phyloP scores from a whole-genome alignment of 1,140 invertebrate species.

The Drosophila ambigua region DNA sequence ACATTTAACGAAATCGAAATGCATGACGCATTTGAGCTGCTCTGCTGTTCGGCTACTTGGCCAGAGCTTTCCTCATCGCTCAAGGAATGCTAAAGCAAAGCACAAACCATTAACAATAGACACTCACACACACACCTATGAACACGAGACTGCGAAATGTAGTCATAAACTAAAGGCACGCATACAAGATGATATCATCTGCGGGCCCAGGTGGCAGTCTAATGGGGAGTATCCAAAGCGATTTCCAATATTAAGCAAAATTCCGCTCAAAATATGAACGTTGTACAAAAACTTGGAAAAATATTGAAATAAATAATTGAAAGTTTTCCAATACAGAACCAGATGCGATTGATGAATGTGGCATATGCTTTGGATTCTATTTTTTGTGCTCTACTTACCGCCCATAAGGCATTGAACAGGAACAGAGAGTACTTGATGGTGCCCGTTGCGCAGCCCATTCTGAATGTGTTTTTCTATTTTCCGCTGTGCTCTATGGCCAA shows the following conservation, averaged over 20 bases:
- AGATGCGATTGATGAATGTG: neutral
- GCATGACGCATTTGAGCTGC: conserved; percentile 58
- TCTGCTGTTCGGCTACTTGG: conserved; percentile 36
- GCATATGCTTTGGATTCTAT: conserved; percentile 29
- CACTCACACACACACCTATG: conserved; percentile 19
- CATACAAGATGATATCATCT: conserved; percentile 72
- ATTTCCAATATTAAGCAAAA: conserved; percentile 1
- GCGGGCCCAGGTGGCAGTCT: conserved; percentile 32
- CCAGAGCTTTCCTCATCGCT: conserved; percentile 53
- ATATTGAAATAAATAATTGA: conserved; percentile 11
- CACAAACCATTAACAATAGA: conserved; percentile 59
- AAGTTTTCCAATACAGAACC: neutral
- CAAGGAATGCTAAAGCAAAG: conserved; percentile 46
- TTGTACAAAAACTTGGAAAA: conserved; percentile 1
- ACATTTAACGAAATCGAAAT: conserved; percentile 51
- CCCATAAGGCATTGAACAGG: conserved; percentile 92
- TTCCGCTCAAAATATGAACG: conserved; percentile 13
- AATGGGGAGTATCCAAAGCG: conserved; percentile 3
- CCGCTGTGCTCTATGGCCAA: neutral
- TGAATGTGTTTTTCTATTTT: conserved; percentile 12
- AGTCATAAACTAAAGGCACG: conserved; percentile 58
- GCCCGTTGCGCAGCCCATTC: conserved; percentile 88
- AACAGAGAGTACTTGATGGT: conserved; percentile 92
- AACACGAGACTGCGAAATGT: conserved; percentile 26
- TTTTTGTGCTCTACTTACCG: conserved; percentile 87